Base-by-base conservation (phyloP, 2,888 invertebrate genomes). In the Falcaria lacertinaria region DNA sequence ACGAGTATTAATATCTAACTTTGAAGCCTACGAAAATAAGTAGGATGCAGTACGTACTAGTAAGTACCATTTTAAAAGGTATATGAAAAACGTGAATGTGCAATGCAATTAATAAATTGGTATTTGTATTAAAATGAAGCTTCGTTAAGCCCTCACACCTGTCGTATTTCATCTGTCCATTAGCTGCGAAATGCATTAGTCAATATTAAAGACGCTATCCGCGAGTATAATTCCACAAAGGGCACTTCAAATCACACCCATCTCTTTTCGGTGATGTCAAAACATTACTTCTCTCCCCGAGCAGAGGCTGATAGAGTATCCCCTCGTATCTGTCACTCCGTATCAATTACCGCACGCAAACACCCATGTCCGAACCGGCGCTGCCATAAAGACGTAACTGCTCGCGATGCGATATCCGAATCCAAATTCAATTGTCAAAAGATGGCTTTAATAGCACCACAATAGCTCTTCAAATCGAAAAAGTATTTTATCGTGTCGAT, bases 161-260 rank as follows among this genome's bases (percentile, higher is more conserved):
- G 88, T 87, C 88, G 76, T 64, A 63, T 74, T 79, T 51, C 73
- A 68, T 75, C 73, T 78, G 75, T 80, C 86, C 85, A 87, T 87
- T 84, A 86, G 76, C 78, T 64, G 69, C 64, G 80, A 87, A 84
- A 87, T 87, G 84, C 88, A 89, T 89, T 89, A 89, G 88, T 84
- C 81, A 81, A 82, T 89, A 89, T 87, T 88, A 89, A 88, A 85
- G 83, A 84, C 81, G 81, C 81, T 80, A 67, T 79, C 70, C 85
- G 85, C 79, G 86, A 82, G 69, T 84, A 80, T 89, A 89, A 89
- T 88, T 87, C 88, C 88, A 88, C 88, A 89, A 88, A 88, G 88
- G 86, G 86, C 89, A 81, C 88, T 89, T 80, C 85, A 87, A 87
- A 88, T 88, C 89, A 88, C 89, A 88, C 88, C 88, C 88, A 85